Evolutionary conservation across 1,140 invertebrate genomes (phyloP).

Genomic region (Marisa cornuarietis): DNA sequence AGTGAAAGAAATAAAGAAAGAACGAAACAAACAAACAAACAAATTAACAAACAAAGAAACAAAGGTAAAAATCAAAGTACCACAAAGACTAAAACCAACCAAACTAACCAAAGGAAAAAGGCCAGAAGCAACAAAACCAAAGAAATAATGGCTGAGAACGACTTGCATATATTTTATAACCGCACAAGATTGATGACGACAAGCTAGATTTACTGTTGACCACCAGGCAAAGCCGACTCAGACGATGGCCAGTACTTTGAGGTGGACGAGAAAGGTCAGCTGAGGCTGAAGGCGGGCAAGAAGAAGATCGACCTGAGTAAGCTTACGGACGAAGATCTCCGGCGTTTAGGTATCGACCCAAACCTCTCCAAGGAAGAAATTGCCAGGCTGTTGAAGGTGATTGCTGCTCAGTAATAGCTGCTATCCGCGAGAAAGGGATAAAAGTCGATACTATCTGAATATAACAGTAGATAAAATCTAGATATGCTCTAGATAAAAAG

Average conservation of each 20-base stretch:
- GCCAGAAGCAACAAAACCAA: neutral
- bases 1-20: too few relatives aligned
- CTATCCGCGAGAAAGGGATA: neutral
- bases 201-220: neutral
- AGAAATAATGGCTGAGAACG: too few relatives aligned
- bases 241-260: conserved; percentile 64
- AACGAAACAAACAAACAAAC: too few relatives aligned
- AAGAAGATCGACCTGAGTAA: conserved; percentile 63
- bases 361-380: conserved; percentile 62
- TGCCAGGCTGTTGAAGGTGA: conserved; percentile 57
- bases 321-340: conserved; percentile 59
- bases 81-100: neutral
- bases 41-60: too few relatives aligned
- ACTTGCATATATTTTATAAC: neutral
- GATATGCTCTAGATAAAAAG: too few relatives aligned
- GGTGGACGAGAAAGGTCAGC: conserved; percentile 54
- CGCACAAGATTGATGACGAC: too few relatives aligned
- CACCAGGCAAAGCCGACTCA: conserved; percentile 20
- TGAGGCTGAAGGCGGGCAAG: conserved; percentile 55
- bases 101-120: neutral
- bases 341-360: conserved; percentile 60
- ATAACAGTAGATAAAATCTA: too few relatives aligned
- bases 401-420: neutral
- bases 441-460: too few relatives aligned
- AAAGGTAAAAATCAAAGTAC: too few relatives aligned